phyloP scores from a whole-genome alignment of 92 coral and sea anemone genomes.

The Zoanthus gigantus region DNA sequence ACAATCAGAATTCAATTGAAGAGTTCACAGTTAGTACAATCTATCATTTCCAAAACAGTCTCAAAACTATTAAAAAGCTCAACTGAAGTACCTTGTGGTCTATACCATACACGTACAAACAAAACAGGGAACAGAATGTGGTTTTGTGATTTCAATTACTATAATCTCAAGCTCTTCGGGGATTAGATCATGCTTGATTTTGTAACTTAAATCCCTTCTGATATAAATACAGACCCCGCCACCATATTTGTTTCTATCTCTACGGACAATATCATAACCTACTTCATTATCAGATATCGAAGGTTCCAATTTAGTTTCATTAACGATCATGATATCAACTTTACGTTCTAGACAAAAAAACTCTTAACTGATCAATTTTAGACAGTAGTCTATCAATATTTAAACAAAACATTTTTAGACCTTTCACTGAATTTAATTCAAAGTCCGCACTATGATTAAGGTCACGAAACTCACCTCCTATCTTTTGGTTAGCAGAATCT shows the following conservation, averaged over 20 bases:
- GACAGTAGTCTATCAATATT: neutral
- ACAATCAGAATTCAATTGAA: too few species aligned
- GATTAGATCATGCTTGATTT: neutral
- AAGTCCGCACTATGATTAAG: neutral
- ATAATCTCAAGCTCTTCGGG: neutral
- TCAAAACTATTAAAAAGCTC: too few species aligned
- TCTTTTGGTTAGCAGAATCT: neutral
- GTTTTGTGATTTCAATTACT: neutral
- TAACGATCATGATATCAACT: neutral
- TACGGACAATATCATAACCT: neutral
- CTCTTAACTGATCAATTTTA: neutral
- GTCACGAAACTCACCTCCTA: neutral
- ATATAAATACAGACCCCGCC: slow-evolving; percentile 8
- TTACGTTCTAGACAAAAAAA: neutral
- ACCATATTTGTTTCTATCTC: neutral
- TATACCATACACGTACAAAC: neutral
- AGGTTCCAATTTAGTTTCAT: neutral
- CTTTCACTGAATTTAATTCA: neutral
- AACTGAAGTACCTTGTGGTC: too few species aligned
- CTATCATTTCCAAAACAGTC: too few species aligned
- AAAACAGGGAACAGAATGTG: neutral
- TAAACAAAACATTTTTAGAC: neutral
- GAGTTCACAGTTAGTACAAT: too few species aligned
- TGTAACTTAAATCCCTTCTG: neutral
- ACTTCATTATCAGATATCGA: neutral